Evolutionary conservation across 2,888 invertebrate genomes (phyloP), one percentile per base, ranked within the genome.

Genomic region (Celastrina argiolus): DNA sequence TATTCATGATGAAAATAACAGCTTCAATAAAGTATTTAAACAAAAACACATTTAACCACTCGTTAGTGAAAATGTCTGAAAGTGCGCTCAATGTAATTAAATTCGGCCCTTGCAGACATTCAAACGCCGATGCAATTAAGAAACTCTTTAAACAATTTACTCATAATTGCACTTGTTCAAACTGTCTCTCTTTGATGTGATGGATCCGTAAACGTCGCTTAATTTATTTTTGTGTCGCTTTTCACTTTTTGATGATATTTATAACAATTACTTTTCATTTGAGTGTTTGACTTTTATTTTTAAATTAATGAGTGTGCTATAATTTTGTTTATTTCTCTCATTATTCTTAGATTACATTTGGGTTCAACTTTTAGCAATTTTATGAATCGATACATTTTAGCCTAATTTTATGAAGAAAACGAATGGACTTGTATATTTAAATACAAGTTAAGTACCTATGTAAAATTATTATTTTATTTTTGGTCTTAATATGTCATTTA

Each of bases 51-150:
- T n/a, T n/a, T 39, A 12, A 61, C 18, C 22, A 42, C 42, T 65
- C 65, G 39, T 65, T 42, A 64, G 18, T 41, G 51, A 58, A 69
- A 67, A 22, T 51, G 63, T 42, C 61, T 64, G 56, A 59, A 59
- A 67, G 69, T 69, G 66, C 34, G 26, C 67, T 41, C 61, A 41
- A 67, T 65, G 67, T 68, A 69, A 72, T 67, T 69, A 69, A 68
- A 67, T 69, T 69, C 67, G 69, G 69, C 63, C 71, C 65, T 69
- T 65, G 56, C 36, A 65, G 66, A 67, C 69, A 69, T 71, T 69
- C 66, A 71, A 72, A 72, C 69, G 68, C 69, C 71, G 69, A 69
- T 69, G 69, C 71, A 71, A 72, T 72, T 72, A 71, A 69, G 69
- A 28, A 67, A 66, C 69, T 66, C 72, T 72, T 69, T 67, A 71